phyloP scores from a whole-genome alignment of 2,797 vertebrate genomes.

The Scyliorhinus canicula region DNA sequence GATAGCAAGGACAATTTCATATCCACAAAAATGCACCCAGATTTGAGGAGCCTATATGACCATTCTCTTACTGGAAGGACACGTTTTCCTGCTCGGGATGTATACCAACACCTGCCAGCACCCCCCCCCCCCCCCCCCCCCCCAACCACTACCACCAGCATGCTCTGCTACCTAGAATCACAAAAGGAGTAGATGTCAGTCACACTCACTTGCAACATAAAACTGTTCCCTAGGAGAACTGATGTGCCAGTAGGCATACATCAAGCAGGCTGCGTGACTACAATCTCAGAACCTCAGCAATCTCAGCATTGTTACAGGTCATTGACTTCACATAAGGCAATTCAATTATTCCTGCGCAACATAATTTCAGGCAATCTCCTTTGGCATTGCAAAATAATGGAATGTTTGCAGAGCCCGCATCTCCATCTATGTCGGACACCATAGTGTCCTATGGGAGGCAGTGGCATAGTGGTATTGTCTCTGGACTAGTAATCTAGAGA shows the following conservation, averaged over 20 bases:
- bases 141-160: too few relatives aligned
- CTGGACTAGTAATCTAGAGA: too few relatives aligned
- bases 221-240: not conserved
- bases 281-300: not conserved
- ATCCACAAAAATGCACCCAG: not conserved
- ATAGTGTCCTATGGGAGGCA: not conserved
- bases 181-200: not conserved
- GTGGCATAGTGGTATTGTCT: too few relatives aligned
- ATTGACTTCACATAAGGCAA: not conserved
- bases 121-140: too few relatives aligned
- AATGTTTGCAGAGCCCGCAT: not conserved
- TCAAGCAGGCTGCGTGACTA: too few relatives aligned
- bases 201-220: not conserved
- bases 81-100: not conserved
- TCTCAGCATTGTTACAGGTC: not conserved
- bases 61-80: not conserved
- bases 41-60: not conserved
- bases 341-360: not conserved
- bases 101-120: not conserved
- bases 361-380: not conserved
- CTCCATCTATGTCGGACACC: not conserved
- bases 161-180: not conserved
- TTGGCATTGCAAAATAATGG: not conserved
- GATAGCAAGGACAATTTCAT: not conserved
- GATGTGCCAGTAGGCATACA: not conserved